phyloP scores from a whole-genome alignment of 2,113 vertebrate species.

The Corapipo altera region DNA sequence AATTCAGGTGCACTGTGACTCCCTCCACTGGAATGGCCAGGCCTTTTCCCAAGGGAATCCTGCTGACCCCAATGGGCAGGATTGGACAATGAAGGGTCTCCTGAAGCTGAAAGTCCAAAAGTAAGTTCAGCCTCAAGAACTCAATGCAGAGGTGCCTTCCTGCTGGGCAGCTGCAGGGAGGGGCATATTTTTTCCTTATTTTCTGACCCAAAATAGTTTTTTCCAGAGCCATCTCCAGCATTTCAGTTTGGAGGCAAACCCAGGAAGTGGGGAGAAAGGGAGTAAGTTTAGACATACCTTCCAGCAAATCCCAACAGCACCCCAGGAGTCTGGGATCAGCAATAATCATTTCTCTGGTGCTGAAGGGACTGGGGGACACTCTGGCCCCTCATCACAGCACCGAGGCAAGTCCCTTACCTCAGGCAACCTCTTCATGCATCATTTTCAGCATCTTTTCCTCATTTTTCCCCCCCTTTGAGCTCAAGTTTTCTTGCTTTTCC shows the following conservation, averaged over 20 bases:
- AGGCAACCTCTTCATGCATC: neutral
- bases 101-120: neutral
- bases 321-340: neutral
- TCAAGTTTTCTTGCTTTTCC: neutral
- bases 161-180: neutral
- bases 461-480: neutral
- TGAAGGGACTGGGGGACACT: neutral
- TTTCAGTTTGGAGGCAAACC: neutral
- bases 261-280: neutral
- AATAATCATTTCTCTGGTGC: neutral
- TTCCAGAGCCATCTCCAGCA: neutral
- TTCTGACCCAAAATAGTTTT: neutral
- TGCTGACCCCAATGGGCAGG: neutral
- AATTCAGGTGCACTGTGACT: too few relatives aligned
- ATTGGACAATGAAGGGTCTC: neutral
- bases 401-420: neutral
- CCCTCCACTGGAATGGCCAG: fast-evolving
- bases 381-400: neutral
- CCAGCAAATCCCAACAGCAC: neutral
- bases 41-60: neutral
- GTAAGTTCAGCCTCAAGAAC: neutral
- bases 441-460: neutral
- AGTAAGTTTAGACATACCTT: neutral
- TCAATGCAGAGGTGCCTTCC: neutral
- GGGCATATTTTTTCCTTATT: neutral